These are phyloP conservation scores for Microplitis manilae DNA, from an alignment of 2,888 invertebrate species.

Conservation along the genomic window DNA sequence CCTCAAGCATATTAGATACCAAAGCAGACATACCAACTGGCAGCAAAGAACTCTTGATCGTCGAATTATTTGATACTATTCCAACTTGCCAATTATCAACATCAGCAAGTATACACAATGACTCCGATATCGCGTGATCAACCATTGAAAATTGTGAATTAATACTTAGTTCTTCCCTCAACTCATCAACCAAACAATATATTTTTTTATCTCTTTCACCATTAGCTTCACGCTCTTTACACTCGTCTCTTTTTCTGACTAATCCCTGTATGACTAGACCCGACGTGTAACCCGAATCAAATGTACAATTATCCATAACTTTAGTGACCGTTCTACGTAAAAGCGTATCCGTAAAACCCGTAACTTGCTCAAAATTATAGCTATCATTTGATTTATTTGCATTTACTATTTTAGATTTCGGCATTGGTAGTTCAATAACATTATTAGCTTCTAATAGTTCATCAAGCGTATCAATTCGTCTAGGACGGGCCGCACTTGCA, in stretches of 20 bases:
- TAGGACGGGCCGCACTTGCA: constrained; percentile 42
- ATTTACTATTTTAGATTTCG: constrained; percentile 64
- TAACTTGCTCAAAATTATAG: constrained; percentile 50
- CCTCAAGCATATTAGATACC: constrained; percentile 88
- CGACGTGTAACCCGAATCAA: constrained; percentile 62
- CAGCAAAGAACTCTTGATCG: constrained; percentile 67
- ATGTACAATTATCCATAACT: constrained; percentile 31
- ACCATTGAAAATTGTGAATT: constrained; percentile 68
- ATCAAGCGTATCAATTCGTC: constrained; percentile 62
- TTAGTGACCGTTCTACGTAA: constrained; percentile 52
- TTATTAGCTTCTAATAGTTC: constrained; percentile 65
- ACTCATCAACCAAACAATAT: constrained; percentile 61
- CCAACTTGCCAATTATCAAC: constrained; percentile 83
- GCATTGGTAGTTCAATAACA: constrained; percentile 77
- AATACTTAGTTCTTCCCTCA: constrained; percentile 64
- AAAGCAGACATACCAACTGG: constrained; percentile 85
- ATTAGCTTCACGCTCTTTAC: constrained; percentile 49
- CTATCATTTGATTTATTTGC: constrained; percentile 27
- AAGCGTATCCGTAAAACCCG: constrained; percentile 63
- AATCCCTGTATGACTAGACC: constrained; percentile 81
- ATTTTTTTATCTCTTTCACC: constrained; percentile 37
- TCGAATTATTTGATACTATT: constrained; percentile 63
- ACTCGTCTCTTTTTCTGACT: constrained; percentile 58
- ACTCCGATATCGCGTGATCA: constrained; percentile 83
- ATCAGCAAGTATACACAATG: constrained; percentile 87